Conservation (phyloP, 1,140 invertebrate species). For the Zaprionus ghesquierei region DNA sequence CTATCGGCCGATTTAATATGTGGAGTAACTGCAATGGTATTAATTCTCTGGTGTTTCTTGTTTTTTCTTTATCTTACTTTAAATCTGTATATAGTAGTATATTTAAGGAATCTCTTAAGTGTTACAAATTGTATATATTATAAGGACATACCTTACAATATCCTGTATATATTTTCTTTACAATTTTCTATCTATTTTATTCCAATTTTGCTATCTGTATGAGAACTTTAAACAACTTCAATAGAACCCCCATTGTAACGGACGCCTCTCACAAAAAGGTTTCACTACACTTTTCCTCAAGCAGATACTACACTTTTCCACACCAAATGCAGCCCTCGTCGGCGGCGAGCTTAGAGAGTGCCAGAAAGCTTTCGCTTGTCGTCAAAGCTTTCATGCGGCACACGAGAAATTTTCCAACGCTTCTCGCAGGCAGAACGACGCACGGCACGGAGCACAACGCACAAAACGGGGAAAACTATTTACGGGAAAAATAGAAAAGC, state of each 20-base stretch:
- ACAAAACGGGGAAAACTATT: conserved; percentile 63
- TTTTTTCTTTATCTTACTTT: too few species aligned
- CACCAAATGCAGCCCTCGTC: conserved; percentile 51
- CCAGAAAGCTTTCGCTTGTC: conserved; percentile 36
- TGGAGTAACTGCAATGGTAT: too few species aligned
- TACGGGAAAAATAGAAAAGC: conserved; percentile 31
- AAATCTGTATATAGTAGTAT: too few species aligned
- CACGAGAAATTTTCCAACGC: conserved; percentile 63
- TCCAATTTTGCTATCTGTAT: too few species aligned
- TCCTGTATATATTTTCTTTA: too few species aligned
- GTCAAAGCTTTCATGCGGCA: conserved; percentile 12
- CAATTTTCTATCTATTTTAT: too few species aligned
- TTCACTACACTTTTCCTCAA: conserved; percentile 1
- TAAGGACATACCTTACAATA: too few species aligned
- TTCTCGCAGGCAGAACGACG: conserved; percentile 59
- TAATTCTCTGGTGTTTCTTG: too few species aligned
- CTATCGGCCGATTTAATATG: too few species aligned
- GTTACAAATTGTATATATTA: too few species aligned
- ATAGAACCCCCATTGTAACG: neutral
- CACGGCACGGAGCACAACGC: conserved; percentile 66
- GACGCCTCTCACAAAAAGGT: neutral
- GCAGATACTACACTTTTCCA: conserved; percentile 14
- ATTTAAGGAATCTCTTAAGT: too few species aligned
- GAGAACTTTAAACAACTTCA: neutral
- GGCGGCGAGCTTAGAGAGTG: conserved; percentile 2